Base-by-base conservation (phyloP, 2,888 invertebrate genomes). In the Micoletzkya japonica region DNA sequence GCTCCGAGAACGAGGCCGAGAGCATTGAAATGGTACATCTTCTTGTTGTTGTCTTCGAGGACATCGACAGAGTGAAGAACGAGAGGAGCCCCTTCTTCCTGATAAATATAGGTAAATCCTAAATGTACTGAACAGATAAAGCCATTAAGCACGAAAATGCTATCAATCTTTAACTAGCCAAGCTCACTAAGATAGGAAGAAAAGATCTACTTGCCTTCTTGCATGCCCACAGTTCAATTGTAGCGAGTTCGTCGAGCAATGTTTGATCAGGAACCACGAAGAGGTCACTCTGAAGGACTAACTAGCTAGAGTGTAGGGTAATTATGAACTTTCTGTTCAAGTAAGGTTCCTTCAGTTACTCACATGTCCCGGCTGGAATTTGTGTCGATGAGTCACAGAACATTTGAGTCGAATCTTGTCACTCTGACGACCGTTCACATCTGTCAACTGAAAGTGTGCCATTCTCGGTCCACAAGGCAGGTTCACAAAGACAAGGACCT, bases 281-380 rank as follows among this genome's bases (percentile, higher is more conserved):
- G 24, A 75, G 64, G 39, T 75, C 75, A 20, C 72, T 54, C 75
- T 75, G 72, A 26, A 74, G 67, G 20, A n/a, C 32, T 36, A 4
- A 59, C n/a, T n/a, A n/a, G n/a, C n/a, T n/a, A n/a, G n/a, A n/a
- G n/a, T n/a, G 6, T 54, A 54, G 32, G 57, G 32, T 57, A 30
- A 28, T 14, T 36, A 14, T 44, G 44, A 17, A n/a, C n/a, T n/a
- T n/a, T n/a, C n/a, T n/a, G n/a, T n/a, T n/a, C n/a, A n/a, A n/a
- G n/a, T n/a, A n/a, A n/a, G n/a, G n/a, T n/a, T n/a, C n/a, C n/a
- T n/a, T n/a, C n/a, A 54, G 54, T 28, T 0, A 70, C 73, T 49
- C 24, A 74, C 74, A 39, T 74, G 74, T 34, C 73, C 74, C 24
- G 72, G 71, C 54, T 73, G 70, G 73, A 74, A 74, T 64, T 74